Percentiles rank a stretch among this genome's conserved stretches.
Conservation (phyloP, 2,888 invertebrate species). For the Melikaiella ostensackeni region DNA sequence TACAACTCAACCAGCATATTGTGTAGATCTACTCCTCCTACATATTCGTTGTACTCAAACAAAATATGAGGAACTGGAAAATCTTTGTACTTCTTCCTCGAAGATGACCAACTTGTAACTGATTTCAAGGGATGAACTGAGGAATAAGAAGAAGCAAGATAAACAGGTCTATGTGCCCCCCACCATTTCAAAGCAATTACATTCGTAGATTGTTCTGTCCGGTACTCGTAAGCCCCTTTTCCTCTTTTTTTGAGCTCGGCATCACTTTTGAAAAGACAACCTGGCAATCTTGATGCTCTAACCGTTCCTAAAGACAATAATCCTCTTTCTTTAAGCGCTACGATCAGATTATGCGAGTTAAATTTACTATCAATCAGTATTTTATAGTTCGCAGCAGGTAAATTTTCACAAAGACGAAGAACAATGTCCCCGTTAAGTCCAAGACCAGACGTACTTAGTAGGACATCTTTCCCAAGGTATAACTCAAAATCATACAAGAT, state of each 20-base stretch:
- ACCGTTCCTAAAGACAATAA: constrained; percentile 5
- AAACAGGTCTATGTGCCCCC: constrained; percentile 4
- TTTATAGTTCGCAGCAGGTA: constrained; percentile 16
- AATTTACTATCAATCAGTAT: constrained; percentile 16
- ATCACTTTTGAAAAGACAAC: constrained; percentile 2
- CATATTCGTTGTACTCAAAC: constrained; percentile 15
- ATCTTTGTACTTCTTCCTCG: neutral
- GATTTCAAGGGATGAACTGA: constrained; percentile 13
- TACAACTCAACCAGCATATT: constrained; percentile 15
- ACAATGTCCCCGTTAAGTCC: constrained; percentile 10
- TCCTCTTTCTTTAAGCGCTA: constrained; percentile 16
- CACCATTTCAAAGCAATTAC: constrained; percentile 13
- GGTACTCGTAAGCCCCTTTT: constrained; percentile 9
- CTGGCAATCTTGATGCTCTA: constrained; percentile 13
- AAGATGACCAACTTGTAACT: constrained; percentile 9
- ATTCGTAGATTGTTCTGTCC: constrained; percentile 17
- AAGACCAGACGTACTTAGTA: constrained; percentile 3
- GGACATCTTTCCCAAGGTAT: neutral
- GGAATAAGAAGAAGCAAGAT: constrained; percentile 12
- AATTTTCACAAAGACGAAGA: constrained; percentile 22
- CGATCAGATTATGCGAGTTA: constrained; percentile 21
- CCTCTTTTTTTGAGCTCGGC: neutral
- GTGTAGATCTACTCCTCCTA: constrained; percentile 15
- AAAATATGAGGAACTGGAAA: constrained; percentile 16
- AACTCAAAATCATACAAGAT: constrained; percentile 28